Evolutionary conservation across 2,113 vertebrate species (phyloP), one percentile per base, ranked within the genome.

Genomic region (Saguinus imperator): DNA sequence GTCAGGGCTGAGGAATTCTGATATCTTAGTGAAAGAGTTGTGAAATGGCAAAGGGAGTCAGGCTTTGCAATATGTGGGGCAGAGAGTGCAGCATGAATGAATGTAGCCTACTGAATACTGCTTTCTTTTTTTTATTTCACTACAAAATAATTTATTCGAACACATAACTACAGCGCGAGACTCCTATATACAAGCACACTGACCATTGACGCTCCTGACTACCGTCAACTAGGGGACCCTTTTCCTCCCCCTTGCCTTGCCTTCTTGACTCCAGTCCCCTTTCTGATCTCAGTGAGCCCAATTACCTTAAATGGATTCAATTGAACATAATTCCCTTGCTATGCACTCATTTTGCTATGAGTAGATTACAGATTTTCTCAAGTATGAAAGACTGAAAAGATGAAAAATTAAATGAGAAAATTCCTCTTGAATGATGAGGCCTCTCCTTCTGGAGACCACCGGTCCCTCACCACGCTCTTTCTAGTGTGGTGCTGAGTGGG

Each of bases 301-400:
- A 73, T 64, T 94, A 77, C 7, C 57, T 87, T 58, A 87, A 89
- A 83, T 55, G 14, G 13, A 80, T 87, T 87, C 52, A 89, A 79
- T 76, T 82, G 80, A 72, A 79, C 16, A 32, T 37, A 96, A 94
- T 18, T 94, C 25, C 32, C 84, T 93, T 83, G 25, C 48, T 88
- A 27, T 83, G 29, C 27, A 95, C 20, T 75, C 61, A 81, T 76
- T 96, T 96, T 70, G 21, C 7, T 75, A 50, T 92, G 23, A 94
- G 13, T 40, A 50, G 32, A 91, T 91, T 89, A 87, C 7, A 96
- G 23, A 87, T 88, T 95, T 81, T 94, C 37, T 92, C 77, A 83
- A 83, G 45, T 66, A 45, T 76, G 57, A 75, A 93, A 93, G 48
- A 68, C 73, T 89, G 52, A 16, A 93, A 89, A 43, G 81, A 52